Evolutionary conservation across 2,888 invertebrate genomes (phyloP).

Genomic region (Euzetes globulus): DNA sequence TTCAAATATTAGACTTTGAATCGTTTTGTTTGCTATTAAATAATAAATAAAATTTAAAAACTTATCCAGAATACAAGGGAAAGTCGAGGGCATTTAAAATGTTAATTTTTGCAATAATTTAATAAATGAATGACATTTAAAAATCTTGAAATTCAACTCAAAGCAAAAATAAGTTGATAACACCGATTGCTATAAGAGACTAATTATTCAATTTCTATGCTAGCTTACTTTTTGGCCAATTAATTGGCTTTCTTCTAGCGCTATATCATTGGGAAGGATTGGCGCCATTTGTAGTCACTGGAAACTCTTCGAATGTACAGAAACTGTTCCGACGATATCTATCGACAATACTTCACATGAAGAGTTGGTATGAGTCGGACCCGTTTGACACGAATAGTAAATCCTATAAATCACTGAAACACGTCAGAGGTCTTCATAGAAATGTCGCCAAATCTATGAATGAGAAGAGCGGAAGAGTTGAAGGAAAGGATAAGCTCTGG

Average conservation of each 20-base stretch:
- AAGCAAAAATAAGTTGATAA: no score
- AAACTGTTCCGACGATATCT: conserved; percentile 69
- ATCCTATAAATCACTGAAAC: conserved; percentile 29
- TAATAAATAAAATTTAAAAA: no score
- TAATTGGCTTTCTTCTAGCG: conserved; percentile 34
- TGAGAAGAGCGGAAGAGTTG: neutral
- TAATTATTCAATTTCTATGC: no score
- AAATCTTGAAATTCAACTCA: no score
- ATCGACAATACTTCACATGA: conserved; percentile 66
- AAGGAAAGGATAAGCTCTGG: conserved; percentile 46
- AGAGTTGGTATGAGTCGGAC: conserved; percentile 68
- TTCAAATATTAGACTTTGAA: no score
- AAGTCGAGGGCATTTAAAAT: no score
- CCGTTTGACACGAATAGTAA: conserved; percentile 34
- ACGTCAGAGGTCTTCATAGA: conserved; percentile 52
- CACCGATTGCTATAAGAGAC: no score
- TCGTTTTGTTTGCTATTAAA: no score
- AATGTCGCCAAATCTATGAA: conserved; percentile 46
- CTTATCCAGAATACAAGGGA: no score
- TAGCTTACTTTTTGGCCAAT: conserved; percentile 41
- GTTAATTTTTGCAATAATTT: no score
- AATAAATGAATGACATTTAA: no score
- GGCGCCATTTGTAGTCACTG: conserved; percentile 60
- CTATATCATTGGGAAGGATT: conserved; percentile 32
- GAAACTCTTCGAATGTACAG: conserved; percentile 58